Evolutionary conservation across 2,888 invertebrate genomes (phyloP), one percentile per base, ranked within the genome.

Genomic region (Leucania comma): DNA sequence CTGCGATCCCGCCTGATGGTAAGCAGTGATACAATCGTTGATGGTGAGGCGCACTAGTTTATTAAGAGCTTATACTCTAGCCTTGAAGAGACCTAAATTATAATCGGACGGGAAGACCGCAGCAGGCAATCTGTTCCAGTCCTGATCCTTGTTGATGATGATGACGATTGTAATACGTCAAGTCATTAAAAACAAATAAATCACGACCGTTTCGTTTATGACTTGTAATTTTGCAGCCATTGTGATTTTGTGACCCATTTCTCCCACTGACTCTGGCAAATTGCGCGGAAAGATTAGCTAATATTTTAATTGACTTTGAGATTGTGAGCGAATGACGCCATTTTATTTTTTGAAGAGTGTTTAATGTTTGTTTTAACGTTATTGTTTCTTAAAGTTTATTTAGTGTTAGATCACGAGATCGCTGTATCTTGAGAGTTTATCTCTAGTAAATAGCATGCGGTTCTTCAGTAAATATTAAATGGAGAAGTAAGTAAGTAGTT

Each of bases 211-310:
- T 69, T 35, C 32, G 54, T 29, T 66, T 51, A 46, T 38, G 53
- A 60, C 12, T 57, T 53, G 60, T 69, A 35, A 67, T 70, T 69
- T 80, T 70, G 66, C 63, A 58, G 50, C n/a, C 75, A 58, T 65
- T 75, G 48, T 53, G 14, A 59, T 66, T 62, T 73, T 73, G 51
- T 63, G 62, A 73, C 32, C 56, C 51, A 67, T 78, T 72, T 66
- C 46, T 59, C 24, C 26, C 42, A 48, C 6, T n/a, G 59, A 51
- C 22, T 51, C 17, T 14, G 22, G 35, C 38, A 66, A 78, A 75
- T 80, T 69, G 57, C 50, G 48, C 42, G 64, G 54, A 71, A 78
- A 72, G 66, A 72, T 80, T 58, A 26, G 26, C 53, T 72, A 54
- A 54, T 62, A 65, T 54, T 74, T 67, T 68, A 71, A 65, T 77